A percentile compares a stretch with the other conserved stretches of the same genome.
Conservation (phyloP, 2,888 invertebrate species). For the Phyllotreta striolata region DNA sequence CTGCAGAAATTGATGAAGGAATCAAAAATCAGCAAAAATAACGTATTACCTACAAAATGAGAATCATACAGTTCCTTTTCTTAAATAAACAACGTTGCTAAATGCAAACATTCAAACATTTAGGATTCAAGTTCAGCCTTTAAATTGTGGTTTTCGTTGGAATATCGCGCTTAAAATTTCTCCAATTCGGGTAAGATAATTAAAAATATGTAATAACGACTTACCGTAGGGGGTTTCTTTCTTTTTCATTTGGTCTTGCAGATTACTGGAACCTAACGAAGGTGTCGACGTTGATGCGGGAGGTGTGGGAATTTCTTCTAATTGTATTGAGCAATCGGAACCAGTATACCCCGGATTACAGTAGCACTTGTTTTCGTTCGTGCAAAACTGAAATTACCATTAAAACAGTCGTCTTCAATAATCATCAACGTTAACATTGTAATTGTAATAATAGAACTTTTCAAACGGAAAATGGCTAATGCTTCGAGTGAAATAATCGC, state of each 20-base stretch:
- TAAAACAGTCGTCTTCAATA: conserved; percentile 7
- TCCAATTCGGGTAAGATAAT: too few species aligned
- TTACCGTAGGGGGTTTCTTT: conserved; percentile 95
- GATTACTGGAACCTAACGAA: conserved; percentile 59
- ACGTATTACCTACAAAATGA: too few species aligned
- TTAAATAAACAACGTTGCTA: too few species aligned
- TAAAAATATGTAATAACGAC: conserved; percentile 55
- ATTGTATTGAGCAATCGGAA: conserved; percentile 83
- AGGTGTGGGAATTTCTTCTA: conserved; percentile 70
- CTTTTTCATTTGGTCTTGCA: conserved; percentile 76
- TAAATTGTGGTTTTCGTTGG: too few species aligned
- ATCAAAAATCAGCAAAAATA: too few species aligned
- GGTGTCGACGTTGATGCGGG: conserved; percentile 68
- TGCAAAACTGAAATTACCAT: conserved; percentile 76
- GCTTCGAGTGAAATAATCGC: conserved; percentile 2
- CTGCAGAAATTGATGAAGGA: too few species aligned
- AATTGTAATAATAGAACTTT: background rate
- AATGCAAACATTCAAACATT: too few species aligned
- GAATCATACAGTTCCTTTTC: too few species aligned
- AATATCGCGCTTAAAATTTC: too few species aligned
- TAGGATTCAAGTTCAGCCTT: too few species aligned
- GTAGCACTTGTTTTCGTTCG: conserved; percentile 90
- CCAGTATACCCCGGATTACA: conserved; percentile 90
- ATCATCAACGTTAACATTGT: background rate
- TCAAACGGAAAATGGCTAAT: conserved; percentile 1